Evolutionary conservation across 30 jellyfish, hydroid and myxozoan genomes (phyloP).

Genomic region (Mastigias papua): DNA sequence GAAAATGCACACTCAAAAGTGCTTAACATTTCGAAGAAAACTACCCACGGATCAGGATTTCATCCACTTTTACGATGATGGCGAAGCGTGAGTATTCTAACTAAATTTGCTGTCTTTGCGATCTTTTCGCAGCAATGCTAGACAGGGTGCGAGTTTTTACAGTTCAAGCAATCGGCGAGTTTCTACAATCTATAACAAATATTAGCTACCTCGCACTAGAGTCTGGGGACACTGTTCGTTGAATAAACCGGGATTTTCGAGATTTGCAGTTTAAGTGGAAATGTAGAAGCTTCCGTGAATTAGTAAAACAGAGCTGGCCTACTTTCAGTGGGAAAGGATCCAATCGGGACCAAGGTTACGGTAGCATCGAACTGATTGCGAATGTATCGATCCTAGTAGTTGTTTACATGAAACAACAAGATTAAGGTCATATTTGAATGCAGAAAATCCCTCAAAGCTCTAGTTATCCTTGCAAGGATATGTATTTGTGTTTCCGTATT

Average conservation of each 20-base stretch:
- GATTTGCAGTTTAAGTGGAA: no score
- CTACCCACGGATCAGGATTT: conserved; percentile 62
- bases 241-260: no score
- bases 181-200: no score
- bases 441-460: conserved; percentile 47
- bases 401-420: conserved; percentile 28
- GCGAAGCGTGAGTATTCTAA: conserved; percentile 68
- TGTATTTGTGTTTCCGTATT: conserved; percentile 22
- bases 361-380: background rate
- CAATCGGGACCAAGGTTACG: background rate
- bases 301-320: no score
- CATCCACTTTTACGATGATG: conserved; percentile 79
- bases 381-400: conserved; percentile 18
- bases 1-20: conserved; percentile 84
- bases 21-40: conserved; percentile 82
- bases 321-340: no score
- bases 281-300: no score
- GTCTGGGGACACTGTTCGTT: no score
- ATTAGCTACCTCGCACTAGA: no score
- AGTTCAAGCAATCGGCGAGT: no score
- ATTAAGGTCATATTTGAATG: conserved; percentile 31
- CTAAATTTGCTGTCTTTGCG: no score
- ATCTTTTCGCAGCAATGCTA: no score
- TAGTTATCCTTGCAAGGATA: conserved; percentile 54
- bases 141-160: no score